phyloP scores from a whole-genome alignment of 2,113 vertebrate genomes.

The human region GRCh38 chr17:58376501-58377000 shows the following conservation, averaged over 20 bases:
- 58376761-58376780: not conserved
- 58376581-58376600: not conserved
- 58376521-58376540: not conserved
- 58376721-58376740: not conserved
- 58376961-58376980: not conserved
- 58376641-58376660: not conserved
- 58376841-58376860: not conserved
- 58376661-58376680: not conserved
- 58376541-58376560: not conserved
- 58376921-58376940: not conserved
- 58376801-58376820: not conserved
- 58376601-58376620: not conserved
- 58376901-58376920: not conserved
- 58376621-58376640: not conserved
- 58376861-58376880: not conserved
- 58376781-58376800: not conserved
- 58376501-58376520: not conserved
- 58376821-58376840: not conserved
- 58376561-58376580: not conserved
- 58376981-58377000: not conserved
- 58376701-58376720: not conserved
- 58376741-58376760: not conserved
- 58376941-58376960: not conserved
- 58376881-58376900: not conserved
- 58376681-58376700: not conserved